Percentiles rank a stretch among this genome's conserved stretches.
Evolutionary conservation across 2,888 invertebrate genomes (phyloP).

Genomic region (Noctua fimbriata): DNA sequence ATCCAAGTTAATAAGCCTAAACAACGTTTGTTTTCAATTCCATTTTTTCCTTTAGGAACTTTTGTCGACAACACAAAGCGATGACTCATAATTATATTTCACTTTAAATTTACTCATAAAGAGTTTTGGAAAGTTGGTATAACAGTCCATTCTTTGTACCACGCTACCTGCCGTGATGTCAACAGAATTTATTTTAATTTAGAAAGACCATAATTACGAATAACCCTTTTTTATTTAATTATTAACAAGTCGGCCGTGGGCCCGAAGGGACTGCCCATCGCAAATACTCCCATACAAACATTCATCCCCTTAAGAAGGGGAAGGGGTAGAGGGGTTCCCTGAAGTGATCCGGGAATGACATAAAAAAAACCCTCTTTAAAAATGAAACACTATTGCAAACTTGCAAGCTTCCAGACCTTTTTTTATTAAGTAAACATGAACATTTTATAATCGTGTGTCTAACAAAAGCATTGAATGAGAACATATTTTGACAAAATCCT

Average conservation of each 20-base stretch:
- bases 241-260: not conserved
- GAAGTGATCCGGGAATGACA: not conserved
- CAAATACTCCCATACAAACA: not conserved
- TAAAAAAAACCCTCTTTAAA: not conserved
- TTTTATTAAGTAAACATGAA: not conserved
- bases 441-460: no score
- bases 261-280: not conserved
- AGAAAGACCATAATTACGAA: not conserved
- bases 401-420: not conserved
- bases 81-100: conserved; percentile 7
- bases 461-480: not conserved
- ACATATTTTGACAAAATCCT: not conserved
- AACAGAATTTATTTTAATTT: conserved; percentile 1
- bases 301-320: not conserved
- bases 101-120: not conserved
- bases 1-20: not conserved
- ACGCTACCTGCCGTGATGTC: not conserved
- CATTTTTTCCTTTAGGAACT: not conserved
- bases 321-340: no score
- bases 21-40: not conserved
- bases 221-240: not conserved
- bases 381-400: not conserved
- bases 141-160: not conserved
- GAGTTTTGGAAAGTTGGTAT: not conserved
- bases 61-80: conserved; percentile 1